Conservation (phyloP, 1,140 invertebrate species). For the Pogonomyrmex barbatus region DNA sequence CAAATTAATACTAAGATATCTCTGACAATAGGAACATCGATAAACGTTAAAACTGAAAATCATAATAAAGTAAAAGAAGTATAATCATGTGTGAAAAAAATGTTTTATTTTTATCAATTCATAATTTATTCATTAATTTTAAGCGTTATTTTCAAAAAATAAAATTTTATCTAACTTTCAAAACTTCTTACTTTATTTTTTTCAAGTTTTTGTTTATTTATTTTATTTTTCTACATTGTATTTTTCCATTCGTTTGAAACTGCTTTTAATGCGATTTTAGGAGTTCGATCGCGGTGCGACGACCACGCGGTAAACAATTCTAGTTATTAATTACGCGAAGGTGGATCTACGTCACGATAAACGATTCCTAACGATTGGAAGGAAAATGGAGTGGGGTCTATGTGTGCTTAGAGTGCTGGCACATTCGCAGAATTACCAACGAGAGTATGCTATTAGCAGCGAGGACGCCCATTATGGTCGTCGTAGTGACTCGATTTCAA, state of each 20-base stretch:
- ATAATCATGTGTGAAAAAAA: background rate
- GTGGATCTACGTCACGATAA: constrained; percentile 43
- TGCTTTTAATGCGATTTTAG: background rate
- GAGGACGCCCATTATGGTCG: constrained; percentile 71
- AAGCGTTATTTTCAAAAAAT: background rate
- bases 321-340: constrained; percentile 10
- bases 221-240: background rate
- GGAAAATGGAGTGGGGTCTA: background rate
- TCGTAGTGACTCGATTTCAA: constrained; percentile 74
- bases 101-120: background rate
- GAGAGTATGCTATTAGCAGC: constrained; percentile 66
- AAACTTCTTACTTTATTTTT: background rate
- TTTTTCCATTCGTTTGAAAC: background rate
- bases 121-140: background rate
- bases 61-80: background rate
- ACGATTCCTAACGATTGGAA: constrained; percentile 49
- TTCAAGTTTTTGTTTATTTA: background rate
- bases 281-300: background rate
- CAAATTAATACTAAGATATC: constrained; percentile 56
- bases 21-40: constrained; percentile 9
- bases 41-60: constrained; percentile 23
- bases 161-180: background rate
- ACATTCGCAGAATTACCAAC: constrained; percentile 60
- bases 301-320: constrained; percentile 27
- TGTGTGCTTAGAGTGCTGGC: constrained; percentile 34